Evolutionary conservation across 1,140 invertebrate genomes (phyloP).

Genomic region (Teleopsis dalmanni): DNA sequence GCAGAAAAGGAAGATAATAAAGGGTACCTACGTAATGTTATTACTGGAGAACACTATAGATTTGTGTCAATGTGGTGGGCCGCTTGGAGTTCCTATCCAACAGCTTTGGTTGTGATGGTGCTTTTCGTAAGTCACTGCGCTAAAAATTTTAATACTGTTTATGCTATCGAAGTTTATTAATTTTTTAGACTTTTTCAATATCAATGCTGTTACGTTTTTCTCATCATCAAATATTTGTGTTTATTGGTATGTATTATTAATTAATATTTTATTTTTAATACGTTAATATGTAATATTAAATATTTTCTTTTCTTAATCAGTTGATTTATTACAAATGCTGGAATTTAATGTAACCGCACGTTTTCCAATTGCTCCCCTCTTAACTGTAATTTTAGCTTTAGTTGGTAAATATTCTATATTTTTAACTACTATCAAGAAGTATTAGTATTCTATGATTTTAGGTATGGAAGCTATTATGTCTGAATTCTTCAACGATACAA

Average conservation of each 20-base stretch:
- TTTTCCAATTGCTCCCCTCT: conserved; percentile 90
- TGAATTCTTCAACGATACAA: conserved; percentile 98
- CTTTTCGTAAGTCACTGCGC: conserved; percentile 85
- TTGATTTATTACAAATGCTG: conserved; percentile 94
- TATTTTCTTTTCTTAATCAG: conserved; percentile 48
- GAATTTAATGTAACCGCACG: conserved; percentile 89
- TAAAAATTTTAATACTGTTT: neutral
- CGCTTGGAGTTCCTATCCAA: conserved; percentile 83
- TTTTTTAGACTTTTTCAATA: conserved; percentile 88
- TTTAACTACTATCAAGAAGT: neutral
- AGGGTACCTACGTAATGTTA: conserved; percentile 90
- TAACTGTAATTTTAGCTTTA: conserved; percentile 94
- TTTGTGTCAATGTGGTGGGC: conserved; percentile 98
- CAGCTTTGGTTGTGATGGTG: conserved; percentile 94
- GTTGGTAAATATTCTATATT: conserved; percentile 72
- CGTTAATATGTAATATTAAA: neutral
- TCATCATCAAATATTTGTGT: conserved; percentile 98
- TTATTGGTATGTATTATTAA: conserved; percentile 73
- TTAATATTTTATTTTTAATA: neutral
- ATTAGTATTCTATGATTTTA: conserved; percentile 39
- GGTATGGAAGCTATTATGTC: conserved; percentile 99
- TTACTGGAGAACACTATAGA: conserved; percentile 96
- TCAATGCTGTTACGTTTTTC: conserved; percentile 97
- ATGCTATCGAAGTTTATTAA: neutral
- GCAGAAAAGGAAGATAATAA: conserved; percentile 96